phyloP scores from a whole-genome alignment of 2,888 invertebrate species.

The Cosmia trapezina region DNA sequence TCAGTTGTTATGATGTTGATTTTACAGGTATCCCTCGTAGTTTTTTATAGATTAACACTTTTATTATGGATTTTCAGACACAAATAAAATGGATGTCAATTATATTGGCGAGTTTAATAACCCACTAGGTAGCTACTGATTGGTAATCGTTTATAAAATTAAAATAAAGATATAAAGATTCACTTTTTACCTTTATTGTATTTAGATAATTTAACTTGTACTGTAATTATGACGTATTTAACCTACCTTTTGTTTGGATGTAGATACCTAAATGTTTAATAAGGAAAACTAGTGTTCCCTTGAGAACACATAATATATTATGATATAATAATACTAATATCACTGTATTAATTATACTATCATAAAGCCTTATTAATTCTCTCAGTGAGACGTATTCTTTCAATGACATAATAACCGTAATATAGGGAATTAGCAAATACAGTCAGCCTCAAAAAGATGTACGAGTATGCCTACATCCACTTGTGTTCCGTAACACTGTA shows the following conservation, averaged over 20 bases:
- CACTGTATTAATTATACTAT: background rate
- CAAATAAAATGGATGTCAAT: background rate
- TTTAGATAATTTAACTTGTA: background rate
- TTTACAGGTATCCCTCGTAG: conserved; percentile 6
- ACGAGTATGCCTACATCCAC: background rate
- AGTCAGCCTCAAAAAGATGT: background rate
- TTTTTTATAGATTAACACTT: background rate
- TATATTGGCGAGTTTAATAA: background rate
- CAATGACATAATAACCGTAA: background rate
- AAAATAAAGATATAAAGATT: no score
- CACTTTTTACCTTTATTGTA: no score
- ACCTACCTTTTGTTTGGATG: background rate
- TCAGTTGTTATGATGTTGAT: conserved; percentile 51
- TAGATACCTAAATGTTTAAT: background rate
- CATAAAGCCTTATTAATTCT: conserved; percentile 5
- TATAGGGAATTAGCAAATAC: background rate
- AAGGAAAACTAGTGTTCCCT: background rate
- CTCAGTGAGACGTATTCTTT: conserved; percentile 4
- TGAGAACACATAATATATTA: conserved; percentile 7
- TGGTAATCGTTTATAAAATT: no score
- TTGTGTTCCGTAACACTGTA: background rate
- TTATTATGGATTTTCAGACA: background rate
- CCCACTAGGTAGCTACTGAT: no score
- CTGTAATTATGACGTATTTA: background rate
- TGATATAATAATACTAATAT: no score